These are phyloP conservation scores for Dinomys branickii DNA, from an alignment of 2,113 vertebrate species.

Conservation along the genomic window DNA sequence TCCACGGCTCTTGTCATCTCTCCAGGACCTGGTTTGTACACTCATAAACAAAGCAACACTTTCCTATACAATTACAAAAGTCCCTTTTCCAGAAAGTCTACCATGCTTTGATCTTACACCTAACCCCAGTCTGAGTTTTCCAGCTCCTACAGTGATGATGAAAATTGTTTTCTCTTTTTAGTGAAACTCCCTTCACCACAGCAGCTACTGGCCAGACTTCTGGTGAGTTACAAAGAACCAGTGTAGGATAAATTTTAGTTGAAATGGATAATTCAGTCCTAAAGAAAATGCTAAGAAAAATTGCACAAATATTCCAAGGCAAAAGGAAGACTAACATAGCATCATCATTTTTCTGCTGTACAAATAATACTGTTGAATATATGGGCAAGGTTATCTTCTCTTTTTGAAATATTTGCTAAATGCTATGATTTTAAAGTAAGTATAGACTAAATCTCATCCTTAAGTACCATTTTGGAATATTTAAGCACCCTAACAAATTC, in stretches of 20 bases:
- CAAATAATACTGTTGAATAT: neutral
- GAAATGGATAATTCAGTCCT: neutral
- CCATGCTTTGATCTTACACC: neutral
- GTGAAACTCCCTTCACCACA: slow-evolving; percentile 80
- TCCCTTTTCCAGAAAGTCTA: slow-evolving; percentile 15
- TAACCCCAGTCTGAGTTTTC: neutral
- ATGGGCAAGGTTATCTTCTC: neutral
- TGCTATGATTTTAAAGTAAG: slow-evolving; percentile 48
- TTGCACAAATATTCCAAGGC: neutral
- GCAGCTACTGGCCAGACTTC: slow-evolving; percentile 78
- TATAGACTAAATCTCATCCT: neutral
- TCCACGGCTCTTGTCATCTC: slow-evolving; percentile 77
- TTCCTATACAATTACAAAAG: neutral
- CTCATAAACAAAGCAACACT: neutral
- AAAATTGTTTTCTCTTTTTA: slow-evolving; percentile 73
- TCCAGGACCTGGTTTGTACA: slow-evolving; percentile 75
- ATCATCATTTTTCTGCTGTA: neutral
- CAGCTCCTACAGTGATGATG: neutral
- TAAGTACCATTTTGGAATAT: neutral
- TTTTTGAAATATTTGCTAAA: slow-evolving; percentile 28
- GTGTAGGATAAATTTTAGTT: neutral
- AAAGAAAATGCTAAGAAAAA: slow-evolving; percentile 18
- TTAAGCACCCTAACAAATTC: neutral
- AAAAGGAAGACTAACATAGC: neutral
- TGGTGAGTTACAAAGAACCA: slow-evolving; percentile 73